Evolutionary conservation across 2,797 vertebrate genomes (phyloP).

Genomic region (Rhinogobio ventralis): DNA sequence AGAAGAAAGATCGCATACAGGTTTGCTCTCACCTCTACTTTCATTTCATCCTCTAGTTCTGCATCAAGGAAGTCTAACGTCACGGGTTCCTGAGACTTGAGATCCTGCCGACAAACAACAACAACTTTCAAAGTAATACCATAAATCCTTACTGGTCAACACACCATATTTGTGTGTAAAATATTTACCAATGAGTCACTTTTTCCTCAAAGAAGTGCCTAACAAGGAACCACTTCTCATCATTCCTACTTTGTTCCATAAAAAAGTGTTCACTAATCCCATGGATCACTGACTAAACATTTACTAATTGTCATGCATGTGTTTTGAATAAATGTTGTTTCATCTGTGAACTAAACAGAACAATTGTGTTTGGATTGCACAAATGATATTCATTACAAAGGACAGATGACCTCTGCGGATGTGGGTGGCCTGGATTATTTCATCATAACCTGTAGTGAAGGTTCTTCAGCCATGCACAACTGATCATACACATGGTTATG

Average conservation of each 20-base stretch:
- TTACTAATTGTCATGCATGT: conserved; percentile 16
- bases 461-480: neutral
- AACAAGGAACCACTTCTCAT: neutral
- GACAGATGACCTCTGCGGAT: neutral
- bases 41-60: conserved; percentile 91
- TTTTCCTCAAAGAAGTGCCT: conserved; percentile 36
- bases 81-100: conserved; percentile 94
- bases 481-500: neutral
- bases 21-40: conserved; percentile 81
- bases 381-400: conserved; percentile 16
- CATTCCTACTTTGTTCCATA: conserved; percentile 3
- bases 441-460: conserved; percentile 15
- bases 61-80: conserved; percentile 97
- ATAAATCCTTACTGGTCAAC: conserved; percentile 5
- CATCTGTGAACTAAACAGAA: conserved; percentile 19
- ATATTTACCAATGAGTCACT: conserved; percentile 42
- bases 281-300: conserved; percentile 42
- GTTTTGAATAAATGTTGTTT: conserved; percentile 28
- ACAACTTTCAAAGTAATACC: conserved; percentile 42
- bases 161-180: neutral
- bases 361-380: conserved; percentile 34
- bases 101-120: conserved; percentile 80
- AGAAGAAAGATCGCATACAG: neutral
- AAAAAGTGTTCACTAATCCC: conserved; percentile 31
- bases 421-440: conserved; percentile 20